Percentiles rank a stretch among this genome's conserved stretches.
Evolutionary conservation across 2,113 vertebrate genomes (phyloP).

Genomic region (Siniperca knerii): DNA sequence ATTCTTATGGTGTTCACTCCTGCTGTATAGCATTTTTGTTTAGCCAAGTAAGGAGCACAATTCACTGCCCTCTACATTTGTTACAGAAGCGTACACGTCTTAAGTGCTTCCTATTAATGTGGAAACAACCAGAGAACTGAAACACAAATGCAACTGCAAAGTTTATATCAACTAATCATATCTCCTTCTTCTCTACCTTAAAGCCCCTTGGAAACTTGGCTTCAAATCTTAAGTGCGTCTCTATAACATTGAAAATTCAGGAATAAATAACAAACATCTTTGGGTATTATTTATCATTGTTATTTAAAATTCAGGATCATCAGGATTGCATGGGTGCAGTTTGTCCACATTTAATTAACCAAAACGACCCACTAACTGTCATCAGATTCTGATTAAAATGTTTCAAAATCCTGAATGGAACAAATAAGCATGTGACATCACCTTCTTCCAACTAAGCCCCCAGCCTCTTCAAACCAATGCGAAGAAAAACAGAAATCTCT

Average conservation of each 20-base stretch:
- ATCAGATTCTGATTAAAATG: no score
- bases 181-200: neutral
- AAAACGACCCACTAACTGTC: neutral
- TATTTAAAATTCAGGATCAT: neutral
- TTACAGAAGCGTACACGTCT: neutral
- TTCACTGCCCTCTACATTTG: conserved; percentile 13
- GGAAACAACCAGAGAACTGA: neutral
- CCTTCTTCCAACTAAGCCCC: neutral
- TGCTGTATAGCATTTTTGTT: neutral
- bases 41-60: neutral
- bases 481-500: neutral
- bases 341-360: neutral
- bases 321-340: neutral
- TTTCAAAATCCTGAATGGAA: no score
- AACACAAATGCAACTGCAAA: neutral
- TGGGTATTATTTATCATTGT: neutral
- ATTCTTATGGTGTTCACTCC: conserved; percentile 10
- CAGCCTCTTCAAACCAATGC: neutral
- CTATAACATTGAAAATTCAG: neutral
- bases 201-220: neutral
- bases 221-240: neutral
- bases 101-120: neutral
- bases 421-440: no score
- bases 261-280: neutral
- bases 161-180: neutral